These are phyloP conservation scores for Tinamus guttatus DNA, from an alignment of 2,113 vertebrate species.

Conservation along the genomic window DNA sequence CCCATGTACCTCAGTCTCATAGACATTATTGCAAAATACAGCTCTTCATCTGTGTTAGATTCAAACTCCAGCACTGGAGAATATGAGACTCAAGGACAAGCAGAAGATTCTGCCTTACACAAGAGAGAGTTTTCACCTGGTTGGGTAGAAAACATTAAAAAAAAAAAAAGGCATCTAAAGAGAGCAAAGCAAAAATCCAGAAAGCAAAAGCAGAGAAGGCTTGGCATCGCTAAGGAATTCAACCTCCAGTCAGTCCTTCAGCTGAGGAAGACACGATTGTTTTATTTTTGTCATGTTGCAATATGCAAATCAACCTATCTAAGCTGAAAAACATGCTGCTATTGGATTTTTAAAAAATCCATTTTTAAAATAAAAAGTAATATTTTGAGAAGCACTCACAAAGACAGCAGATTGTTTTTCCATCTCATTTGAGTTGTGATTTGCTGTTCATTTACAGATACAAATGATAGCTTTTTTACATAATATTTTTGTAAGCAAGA, in stretches of 20 bases:
- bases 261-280: conserved; percentile 28
- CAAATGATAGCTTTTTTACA: conserved; percentile 40
- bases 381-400: conserved; percentile 58
- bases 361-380: conserved; percentile 44
- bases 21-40: neutral
- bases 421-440: conserved; percentile 61
- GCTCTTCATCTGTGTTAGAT: neutral
- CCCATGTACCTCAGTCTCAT: neutral
- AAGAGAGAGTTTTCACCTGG: neutral
- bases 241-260: conserved; percentile 5
- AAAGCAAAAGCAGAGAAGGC: neutral
- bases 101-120: neutral
- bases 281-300: conserved; percentile 28
- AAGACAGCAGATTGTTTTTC: conserved; percentile 54
- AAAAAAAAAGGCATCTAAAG: neutral
- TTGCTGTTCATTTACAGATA: conserved; percentile 47
- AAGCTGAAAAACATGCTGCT: conserved; percentile 37
- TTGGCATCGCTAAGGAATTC: neutral
- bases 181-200: neutral
- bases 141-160: neutral
- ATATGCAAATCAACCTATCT: conserved; percentile 60
- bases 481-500: conserved; percentile 65
- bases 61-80: neutral
- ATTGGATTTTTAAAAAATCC: conserved; percentile 42
- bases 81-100: neutral